Percentiles rank a stretch among this genome's conserved stretches.
phyloP scores from a whole-genome alignment of 2,888 invertebrate species.

The Teinopalpus imperialis region DNA sequence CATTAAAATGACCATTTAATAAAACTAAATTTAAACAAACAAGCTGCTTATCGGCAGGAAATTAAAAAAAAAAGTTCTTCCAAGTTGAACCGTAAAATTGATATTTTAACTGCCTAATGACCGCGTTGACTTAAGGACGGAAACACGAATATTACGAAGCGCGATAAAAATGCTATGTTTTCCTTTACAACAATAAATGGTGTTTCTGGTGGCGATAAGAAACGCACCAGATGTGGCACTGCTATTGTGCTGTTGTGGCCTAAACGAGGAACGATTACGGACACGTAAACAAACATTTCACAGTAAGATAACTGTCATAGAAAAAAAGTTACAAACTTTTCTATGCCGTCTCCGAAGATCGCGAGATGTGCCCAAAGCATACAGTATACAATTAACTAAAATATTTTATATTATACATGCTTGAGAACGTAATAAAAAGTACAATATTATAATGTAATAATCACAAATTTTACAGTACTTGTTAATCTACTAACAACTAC shows the following conservation, averaged over 20 bases:
- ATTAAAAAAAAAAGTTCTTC: conserved; percentile 34
- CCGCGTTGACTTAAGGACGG: conserved; percentile 59
- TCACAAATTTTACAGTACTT: too few species aligned
- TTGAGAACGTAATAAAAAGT: too few species aligned
- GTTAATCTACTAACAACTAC: too few species aligned
- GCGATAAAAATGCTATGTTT: conserved; percentile 63
- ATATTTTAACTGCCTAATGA: conserved; percentile 43
- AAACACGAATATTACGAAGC: conserved; percentile 54
- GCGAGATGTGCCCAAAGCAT: too few species aligned
- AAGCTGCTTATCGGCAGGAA: conserved; percentile 42
- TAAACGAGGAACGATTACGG: conserved; percentile 34
- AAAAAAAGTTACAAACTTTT: conserved; percentile 1
- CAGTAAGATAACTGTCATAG: not conserved
- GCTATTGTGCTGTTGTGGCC: conserved; percentile 35
- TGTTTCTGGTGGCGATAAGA: conserved; percentile 66
- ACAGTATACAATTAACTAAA: too few species aligned
- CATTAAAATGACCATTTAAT: conserved; percentile 21
- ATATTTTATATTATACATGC: too few species aligned
- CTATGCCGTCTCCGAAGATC: too few species aligned
- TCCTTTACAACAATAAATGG: conserved; percentile 66
- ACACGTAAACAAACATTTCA: conserved; percentile 17
- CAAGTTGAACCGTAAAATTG: conserved; percentile 41
- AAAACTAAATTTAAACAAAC: conserved; percentile 22
- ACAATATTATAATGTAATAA: too few species aligned
- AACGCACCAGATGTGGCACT: conserved; percentile 63